A percentile compares a stretch with the other conserved stretches of the same genome.
Conservation (phyloP, 2,797 vertebrate species). For the Neopelma chrysocephalum region DNA sequence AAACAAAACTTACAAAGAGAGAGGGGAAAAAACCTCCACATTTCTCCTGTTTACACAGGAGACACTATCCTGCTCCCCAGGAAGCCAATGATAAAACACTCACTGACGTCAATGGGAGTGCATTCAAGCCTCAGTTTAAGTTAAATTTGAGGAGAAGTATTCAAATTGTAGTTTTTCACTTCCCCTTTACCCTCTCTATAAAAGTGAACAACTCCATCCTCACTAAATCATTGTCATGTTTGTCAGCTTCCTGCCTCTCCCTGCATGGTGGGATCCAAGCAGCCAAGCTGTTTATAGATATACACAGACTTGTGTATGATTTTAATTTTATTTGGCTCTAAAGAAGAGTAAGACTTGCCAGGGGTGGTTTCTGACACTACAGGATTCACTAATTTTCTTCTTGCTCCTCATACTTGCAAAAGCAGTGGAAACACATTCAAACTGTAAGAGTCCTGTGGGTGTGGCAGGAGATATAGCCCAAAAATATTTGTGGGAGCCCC, state of each 20-base stretch:
- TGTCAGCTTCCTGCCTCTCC: conserved; percentile 60
- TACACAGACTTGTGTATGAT: conserved; percentile 41
- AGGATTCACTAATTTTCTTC: conserved; percentile 13
- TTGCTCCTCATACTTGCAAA: conserved; percentile 12
- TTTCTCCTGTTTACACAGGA: neutral
- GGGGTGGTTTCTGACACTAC: conserved; percentile 18
- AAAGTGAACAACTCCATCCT: conserved; percentile 30
- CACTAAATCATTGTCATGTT: conserved; percentile 59
- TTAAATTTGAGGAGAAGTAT: conserved; percentile 1
- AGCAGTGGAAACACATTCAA: neutral
- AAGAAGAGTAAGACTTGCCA: conserved; percentile 26
- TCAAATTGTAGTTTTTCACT: conserved; percentile 42
- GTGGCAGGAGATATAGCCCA: neutral
- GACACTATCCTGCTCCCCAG: neutral
- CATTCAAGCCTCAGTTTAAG: conserved; percentile 22
- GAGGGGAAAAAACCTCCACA: neutral
- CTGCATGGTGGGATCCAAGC: conserved; percentile 6
- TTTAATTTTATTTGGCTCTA: conserved; percentile 48
- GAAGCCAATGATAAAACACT: conserved; percentile 15
- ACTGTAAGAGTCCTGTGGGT: neutral
- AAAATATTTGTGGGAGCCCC: neutral
- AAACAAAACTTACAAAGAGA: neutral
- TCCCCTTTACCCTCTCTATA: conserved; percentile 2
- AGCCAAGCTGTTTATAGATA: conserved; percentile 53
- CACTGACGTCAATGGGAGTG: conserved; percentile 47